These are phyloP conservation scores for Lycia hirtaria DNA, from an alignment of 2,888 invertebrate genomes.

Conservation along the genomic window DNA sequence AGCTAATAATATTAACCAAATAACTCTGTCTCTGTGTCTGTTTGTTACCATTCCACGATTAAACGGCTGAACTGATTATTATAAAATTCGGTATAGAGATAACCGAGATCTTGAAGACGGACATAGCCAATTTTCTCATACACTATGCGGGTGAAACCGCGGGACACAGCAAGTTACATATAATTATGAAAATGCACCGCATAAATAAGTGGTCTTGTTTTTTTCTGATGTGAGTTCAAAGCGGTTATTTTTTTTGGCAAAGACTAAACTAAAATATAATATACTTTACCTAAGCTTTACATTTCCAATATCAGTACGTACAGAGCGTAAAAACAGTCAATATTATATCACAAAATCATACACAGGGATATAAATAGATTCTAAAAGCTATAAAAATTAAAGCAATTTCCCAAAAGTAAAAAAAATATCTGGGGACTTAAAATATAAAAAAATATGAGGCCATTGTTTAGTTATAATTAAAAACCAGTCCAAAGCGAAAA, in stretches of 20 bases:
- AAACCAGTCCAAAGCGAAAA: not conserved
- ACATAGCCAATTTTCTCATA: no score
- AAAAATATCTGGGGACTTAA: not conserved
- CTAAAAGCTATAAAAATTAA: conserved; percentile 6
- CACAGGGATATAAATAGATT: not conserved
- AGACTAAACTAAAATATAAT: not conserved
- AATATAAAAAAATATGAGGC: not conserved
- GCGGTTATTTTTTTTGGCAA: not conserved
- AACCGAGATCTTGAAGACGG: no score
- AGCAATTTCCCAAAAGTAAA: conserved; percentile 2
- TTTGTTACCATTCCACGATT: no score
- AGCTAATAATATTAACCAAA: no score
- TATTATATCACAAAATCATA: not conserved
- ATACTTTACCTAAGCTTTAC: not conserved
- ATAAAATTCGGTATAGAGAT: no score
- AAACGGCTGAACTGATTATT: no score
- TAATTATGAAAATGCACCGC: no score
- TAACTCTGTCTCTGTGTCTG: no score
- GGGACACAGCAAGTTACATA: no score
- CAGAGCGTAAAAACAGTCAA: not conserved
- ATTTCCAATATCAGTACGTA: not conserved
- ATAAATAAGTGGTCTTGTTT: no score
- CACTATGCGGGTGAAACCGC: no score
- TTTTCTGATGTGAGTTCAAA: no score
- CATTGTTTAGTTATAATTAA: not conserved